Conservation (phyloP, 2,888 invertebrate genomes). For the Drosophila colorata region DNA sequence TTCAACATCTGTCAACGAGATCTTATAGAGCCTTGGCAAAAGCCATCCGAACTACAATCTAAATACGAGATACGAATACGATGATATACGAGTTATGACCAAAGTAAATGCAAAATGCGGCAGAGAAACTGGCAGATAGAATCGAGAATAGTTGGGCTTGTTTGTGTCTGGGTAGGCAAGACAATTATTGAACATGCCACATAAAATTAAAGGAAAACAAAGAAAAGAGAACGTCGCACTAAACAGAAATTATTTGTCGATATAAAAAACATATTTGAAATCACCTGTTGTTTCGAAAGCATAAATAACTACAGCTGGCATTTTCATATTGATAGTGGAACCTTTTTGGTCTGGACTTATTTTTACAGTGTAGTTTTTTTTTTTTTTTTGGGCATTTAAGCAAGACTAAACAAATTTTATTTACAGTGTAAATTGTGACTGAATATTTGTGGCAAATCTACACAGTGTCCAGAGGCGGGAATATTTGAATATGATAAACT, state of each 20-base stretch:
- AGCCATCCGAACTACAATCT: conserved; percentile 31
- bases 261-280: conserved; percentile 59
- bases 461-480: conserved; percentile 27
- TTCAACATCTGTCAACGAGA: conserved; percentile 47
- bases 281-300: conserved; percentile 77
- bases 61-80: conserved; percentile 6
- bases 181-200: conserved; percentile 71
- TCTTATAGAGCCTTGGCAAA: conserved; percentile 24
- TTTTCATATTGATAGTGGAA: conserved; percentile 51
- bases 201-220: conserved; percentile 39
- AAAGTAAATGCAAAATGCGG: conserved; percentile 19
- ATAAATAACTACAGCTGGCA: conserved; percentile 76
- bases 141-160: conserved; percentile 28
- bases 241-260: conserved; percentile 41
- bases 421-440: conserved; percentile 71
- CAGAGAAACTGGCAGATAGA: conserved; percentile 25
- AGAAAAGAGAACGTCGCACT: conserved; percentile 45
- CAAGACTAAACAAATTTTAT: conserved; percentile 68
- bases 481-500: conserved; percentile 12
- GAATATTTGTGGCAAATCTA: conserved; percentile 24
- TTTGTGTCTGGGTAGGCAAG: conserved; percentile 63
- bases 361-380: conserved; percentile 64
- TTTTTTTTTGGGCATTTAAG: conserved; percentile 31
- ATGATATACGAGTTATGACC: conserved; percentile 27
- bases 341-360: conserved; percentile 55